These are phyloP conservation scores for Andrena trimmerana DNA, from an alignment of 2,888 invertebrate species.

Conservation along the genomic window DNA sequence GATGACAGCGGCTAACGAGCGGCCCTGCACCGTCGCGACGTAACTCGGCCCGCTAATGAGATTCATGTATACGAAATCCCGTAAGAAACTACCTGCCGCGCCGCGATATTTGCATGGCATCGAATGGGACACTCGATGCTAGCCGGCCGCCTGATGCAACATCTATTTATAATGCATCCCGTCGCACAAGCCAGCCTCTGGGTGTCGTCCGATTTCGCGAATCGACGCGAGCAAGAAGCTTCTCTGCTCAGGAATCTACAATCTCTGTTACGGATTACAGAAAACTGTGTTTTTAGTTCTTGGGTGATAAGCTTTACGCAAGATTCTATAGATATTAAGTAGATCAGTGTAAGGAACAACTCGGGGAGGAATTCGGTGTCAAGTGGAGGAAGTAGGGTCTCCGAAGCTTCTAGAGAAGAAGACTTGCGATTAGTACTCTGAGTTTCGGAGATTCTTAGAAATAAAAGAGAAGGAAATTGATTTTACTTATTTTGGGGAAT, in stretches of 20 bases:
- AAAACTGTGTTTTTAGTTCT: too few relatives aligned
- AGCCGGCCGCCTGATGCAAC: constrained; percentile 44
- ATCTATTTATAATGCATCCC: constrained; percentile 56
- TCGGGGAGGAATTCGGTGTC: too few relatives aligned
- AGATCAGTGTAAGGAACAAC: too few relatives aligned
- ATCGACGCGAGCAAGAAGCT: constrained; percentile 6
- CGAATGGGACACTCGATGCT: constrained; percentile 31
- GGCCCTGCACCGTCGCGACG: constrained; percentile 39
- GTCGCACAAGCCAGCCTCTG: constrained; percentile 13
- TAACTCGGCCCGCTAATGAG: constrained; percentile 56
- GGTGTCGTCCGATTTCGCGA: constrained; percentile 39
- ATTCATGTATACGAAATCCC: constrained; percentile 60
- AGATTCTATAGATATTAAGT: too few relatives aligned
- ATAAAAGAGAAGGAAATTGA: too few relatives aligned
- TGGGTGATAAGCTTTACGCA: too few relatives aligned
- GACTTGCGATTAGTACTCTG: too few relatives aligned
- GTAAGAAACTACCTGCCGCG: constrained; percentile 34
- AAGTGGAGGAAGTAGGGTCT: too few relatives aligned
- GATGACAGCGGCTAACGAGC: constrained; percentile 65
- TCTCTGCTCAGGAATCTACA: not conserved
- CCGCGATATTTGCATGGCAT: constrained; percentile 52
- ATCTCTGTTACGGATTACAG: too few relatives aligned
- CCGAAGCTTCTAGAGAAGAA: too few relatives aligned
- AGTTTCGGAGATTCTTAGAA: too few relatives aligned
- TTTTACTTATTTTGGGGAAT: too few relatives aligned